These are phyloP conservation scores for Thalassoma bifasciatum DNA, from an alignment of 2,113 vertebrate species.

Conservation along the genomic window DNA sequence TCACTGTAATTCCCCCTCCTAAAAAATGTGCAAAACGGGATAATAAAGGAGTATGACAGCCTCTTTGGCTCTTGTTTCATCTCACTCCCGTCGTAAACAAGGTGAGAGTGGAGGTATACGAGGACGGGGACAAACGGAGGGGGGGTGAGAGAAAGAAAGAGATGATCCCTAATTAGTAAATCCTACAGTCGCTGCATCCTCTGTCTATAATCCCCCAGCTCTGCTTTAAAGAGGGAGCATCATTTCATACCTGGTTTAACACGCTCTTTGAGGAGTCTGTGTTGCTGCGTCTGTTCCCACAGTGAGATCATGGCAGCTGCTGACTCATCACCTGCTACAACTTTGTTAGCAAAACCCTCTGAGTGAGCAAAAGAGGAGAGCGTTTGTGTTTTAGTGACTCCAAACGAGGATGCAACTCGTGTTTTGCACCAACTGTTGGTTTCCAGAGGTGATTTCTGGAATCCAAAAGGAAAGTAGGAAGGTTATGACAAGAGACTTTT, in stretches of 20 bases:
- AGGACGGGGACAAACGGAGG: conserved; percentile 22
- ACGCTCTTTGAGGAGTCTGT: conserved; percentile 42
- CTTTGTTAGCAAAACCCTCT: not conserved
- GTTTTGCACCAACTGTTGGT: too few species aligned
- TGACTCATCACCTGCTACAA: conserved; percentile 42
- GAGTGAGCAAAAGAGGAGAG: not conserved
- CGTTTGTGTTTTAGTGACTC: not conserved
- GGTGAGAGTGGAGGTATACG: not conserved
- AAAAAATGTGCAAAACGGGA: conserved; percentile 26
- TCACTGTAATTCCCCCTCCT: conserved; percentile 46
- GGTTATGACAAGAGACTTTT: too few species aligned
- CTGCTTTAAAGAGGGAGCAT: conserved; percentile 29
- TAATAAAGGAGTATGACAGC: conserved; percentile 31
- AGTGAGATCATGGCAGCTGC: conserved; percentile 18
- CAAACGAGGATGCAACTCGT: too few species aligned
- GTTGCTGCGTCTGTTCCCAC: conserved; percentile 25
- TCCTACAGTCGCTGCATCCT: conserved; percentile 20
- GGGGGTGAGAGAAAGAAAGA: conserved; percentile 11
- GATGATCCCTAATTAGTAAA: conserved; percentile 52
- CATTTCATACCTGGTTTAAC: conserved; percentile 49
- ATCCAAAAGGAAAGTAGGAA: too few species aligned
- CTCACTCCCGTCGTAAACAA: conserved; percentile 41
- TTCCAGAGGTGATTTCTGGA: too few species aligned
- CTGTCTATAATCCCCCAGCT: conserved; percentile 38
- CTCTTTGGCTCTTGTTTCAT: conserved; percentile 38